Evolutionary conservation across 2,888 invertebrate species (phyloP).

Genomic region (Drosophila histrio): DNA sequence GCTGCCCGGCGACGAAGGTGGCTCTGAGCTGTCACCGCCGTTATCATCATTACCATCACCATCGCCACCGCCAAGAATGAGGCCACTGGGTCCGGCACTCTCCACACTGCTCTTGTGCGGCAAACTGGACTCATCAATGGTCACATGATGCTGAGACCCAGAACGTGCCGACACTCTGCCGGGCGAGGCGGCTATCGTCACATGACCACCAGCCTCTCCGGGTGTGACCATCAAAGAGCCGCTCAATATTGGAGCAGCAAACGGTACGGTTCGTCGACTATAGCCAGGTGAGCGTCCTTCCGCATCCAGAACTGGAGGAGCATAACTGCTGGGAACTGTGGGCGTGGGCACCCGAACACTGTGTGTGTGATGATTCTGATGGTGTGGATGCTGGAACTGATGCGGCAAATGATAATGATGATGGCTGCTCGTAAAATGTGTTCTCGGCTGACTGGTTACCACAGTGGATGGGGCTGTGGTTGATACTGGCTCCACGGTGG

Average conservation of each 20-base stretch:
- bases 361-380: constrained; percentile 82
- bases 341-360: constrained; percentile 78
- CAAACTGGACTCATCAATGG: constrained; percentile 83
- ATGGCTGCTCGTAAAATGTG: constrained; percentile 81
- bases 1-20: constrained; percentile 77
- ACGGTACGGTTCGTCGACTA: constrained; percentile 25
- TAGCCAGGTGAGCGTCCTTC: constrained; percentile 49
- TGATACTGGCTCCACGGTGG: background rate
- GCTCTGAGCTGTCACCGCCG: constrained; percentile 77
- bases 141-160: constrained; percentile 83
- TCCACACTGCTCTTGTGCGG: constrained; percentile 71
- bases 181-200: constrained; percentile 85
- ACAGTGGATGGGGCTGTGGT: constrained; percentile 21
- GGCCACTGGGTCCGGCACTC: constrained; percentile 64
- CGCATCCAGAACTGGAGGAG: constrained; percentile 33
- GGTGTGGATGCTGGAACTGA: constrained; percentile 83
- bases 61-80: constrained; percentile 67
- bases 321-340: constrained; percentile 77
- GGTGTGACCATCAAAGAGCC: constrained; percentile 39
- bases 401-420: constrained; percentile 83
- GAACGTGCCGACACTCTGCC: constrained; percentile 83
- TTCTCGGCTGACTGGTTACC: constrained; percentile 67
- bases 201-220: constrained; percentile 67
- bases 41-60: constrained; percentile 62
- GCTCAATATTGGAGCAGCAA: constrained; percentile 44